These are phyloP conservation scores for Macrosiphum euphorbiae DNA, from an alignment of 2,888 invertebrate species.

Conservation along the genomic window DNA sequence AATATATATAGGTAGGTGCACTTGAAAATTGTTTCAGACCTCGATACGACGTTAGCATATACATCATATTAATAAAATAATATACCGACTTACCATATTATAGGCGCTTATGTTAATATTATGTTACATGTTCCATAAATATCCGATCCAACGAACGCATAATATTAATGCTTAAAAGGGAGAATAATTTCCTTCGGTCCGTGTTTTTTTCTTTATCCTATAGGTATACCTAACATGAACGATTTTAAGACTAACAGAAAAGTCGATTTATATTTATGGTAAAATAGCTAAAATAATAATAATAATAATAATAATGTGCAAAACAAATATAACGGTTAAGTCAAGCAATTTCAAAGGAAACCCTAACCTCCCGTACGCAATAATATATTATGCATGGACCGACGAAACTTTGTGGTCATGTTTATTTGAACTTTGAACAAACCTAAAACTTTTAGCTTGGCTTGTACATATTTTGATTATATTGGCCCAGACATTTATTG, in stretches of 20 bases:
- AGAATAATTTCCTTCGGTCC: not conserved
- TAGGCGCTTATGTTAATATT: not conserved
- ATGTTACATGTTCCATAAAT: not conserved
- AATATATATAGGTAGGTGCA: not conserved
- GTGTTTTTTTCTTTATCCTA: not conserved
- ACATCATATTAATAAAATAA: not conserved
- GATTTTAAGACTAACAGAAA: not conserved
- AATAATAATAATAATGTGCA: not conserved
- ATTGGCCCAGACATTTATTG: not conserved
- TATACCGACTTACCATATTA: not conserved
- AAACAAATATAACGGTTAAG: not conserved
- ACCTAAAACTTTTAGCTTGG: slow-evolving; percentile 2
- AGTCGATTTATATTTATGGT: not conserved
- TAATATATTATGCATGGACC: slow-evolving; percentile 41
- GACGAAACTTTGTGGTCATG: slow-evolving; percentile 31
- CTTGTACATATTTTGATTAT: slow-evolving; percentile 26
- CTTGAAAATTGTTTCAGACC: not conserved
- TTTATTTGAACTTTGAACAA: slow-evolving; percentile 33
- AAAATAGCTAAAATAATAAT: not conserved
- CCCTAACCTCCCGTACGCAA: not conserved
- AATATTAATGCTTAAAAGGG: not conserved
- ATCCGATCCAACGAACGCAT: not conserved
- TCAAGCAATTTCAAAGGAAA: not conserved
- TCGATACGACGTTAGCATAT: not conserved
- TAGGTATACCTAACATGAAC: too few species aligned